These are phyloP conservation scores for Conistra vaccinii DNA, from an alignment of 2,888 invertebrate genomes.

Conservation along the genomic window DNA sequence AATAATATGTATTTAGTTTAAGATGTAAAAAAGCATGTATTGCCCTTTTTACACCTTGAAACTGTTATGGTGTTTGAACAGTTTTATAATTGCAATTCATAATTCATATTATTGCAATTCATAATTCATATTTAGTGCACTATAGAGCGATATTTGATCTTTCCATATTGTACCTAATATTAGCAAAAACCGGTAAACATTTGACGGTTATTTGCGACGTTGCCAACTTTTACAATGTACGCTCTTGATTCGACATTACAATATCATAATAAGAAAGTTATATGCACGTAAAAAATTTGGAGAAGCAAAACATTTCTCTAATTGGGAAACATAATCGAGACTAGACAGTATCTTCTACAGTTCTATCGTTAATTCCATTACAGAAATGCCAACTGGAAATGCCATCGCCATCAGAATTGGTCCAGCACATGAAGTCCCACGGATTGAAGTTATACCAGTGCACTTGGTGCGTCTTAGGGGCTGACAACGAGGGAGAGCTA, in stretches of 20 bases:
- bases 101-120: neutral
- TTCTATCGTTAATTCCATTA: conserved; percentile 32
- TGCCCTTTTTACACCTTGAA: neutral
- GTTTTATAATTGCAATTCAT: no score
- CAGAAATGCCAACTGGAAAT: conserved; percentile 75
- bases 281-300: neutral
- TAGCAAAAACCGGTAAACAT: neutral
- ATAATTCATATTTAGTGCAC: neutral
- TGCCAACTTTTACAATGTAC: no score
- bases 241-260: neutral
- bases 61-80: neutral
- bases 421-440: conserved; percentile 82
- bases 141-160: neutral
- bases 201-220: neutral
- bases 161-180: neutral
- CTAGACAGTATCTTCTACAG: neutral
- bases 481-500: conserved; percentile 79
- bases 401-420: conserved; percentile 74
- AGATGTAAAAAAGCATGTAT: neutral
- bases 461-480: conserved; percentile 84
- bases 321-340: neutral
- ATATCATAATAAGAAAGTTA: neutral
- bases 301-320: neutral
- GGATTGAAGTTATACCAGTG: conserved; percentile 85
- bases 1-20: neutral